Conservation (phyloP, 2,888 invertebrate genomes). For the Hypena proboscidalis region DNA sequence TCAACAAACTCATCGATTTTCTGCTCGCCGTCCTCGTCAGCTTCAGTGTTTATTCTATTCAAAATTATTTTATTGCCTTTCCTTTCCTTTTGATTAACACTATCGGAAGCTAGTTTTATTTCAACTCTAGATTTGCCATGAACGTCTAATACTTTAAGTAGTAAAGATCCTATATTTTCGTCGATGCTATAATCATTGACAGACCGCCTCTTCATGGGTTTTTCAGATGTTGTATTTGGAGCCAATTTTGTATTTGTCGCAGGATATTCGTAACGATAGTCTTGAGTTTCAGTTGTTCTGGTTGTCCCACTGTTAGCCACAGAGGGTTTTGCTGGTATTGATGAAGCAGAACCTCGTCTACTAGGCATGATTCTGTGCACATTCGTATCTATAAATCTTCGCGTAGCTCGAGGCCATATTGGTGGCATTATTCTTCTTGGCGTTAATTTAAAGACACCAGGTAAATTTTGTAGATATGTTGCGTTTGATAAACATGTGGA, state of each 20-base stretch:
- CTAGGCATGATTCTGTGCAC: constrained; percentile 11
- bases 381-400: constrained; percentile 5
- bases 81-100: constrained; percentile 12
- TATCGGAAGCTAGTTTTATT: constrained; percentile 51
- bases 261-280: too few relatives aligned
- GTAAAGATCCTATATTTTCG: constrained; percentile 33
- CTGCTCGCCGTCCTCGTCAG: constrained; percentile 4
- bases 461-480: neutral
- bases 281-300: too few relatives aligned
- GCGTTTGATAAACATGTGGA: neutral
- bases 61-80: constrained; percentile 11
- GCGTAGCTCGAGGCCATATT: constrained; percentile 9
- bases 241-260: too few relatives aligned
- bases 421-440: constrained; percentile 10
- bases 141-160: constrained; percentile 55
- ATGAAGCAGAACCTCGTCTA: too few relatives aligned
- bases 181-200: constrained; percentile 29
- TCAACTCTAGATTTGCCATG: constrained; percentile 50
- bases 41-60: constrained; percentile 6
- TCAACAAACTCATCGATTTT: constrained; percentile 14
- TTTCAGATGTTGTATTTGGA: neutral
- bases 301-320: too few relatives aligned
- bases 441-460: neutral
- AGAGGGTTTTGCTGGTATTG: neutral
- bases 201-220: constrained; percentile 52